These are phyloP conservation scores for Epinephelus fuscoguttatus DNA, from an alignment of 2,113 vertebrate species.

Conservation along the genomic window DNA sequence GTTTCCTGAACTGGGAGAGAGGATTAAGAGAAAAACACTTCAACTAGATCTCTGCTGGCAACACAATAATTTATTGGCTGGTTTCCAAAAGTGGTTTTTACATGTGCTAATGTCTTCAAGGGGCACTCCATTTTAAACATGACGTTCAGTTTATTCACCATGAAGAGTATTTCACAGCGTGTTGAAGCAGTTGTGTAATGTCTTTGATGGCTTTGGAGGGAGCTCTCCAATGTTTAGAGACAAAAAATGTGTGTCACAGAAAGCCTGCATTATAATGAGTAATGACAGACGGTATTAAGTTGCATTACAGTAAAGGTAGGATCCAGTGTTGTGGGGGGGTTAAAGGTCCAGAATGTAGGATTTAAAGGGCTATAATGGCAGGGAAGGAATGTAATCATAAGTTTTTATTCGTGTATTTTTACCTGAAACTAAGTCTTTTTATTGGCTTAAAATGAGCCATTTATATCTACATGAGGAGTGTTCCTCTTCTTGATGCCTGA, in stretches of 20 bases:
- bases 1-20: neutral
- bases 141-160: neutral
- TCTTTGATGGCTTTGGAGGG: neutral
- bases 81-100: neutral
- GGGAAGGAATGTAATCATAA: no score
- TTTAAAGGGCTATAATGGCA: no score
- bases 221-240: neutral
- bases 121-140: neutral
- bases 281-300: neutral
- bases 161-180: no score
- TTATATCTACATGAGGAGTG: no score
- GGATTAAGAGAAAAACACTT: neutral
- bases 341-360: neutral
- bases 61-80: neutral
- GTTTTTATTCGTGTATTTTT: no score
- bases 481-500: no score
- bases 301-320: neutral
- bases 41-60: neutral
- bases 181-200: neutral
- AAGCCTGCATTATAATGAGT: neutral
- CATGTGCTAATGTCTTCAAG: neutral
- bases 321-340: neutral
- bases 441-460: no score
- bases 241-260: neutral
- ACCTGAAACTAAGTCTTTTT: no score